A percentile compares a stretch with the other conserved stretches of the same genome.
Evolutionary conservation across 2,888 invertebrate genomes (phyloP).

Genomic region (Corbicula japonica): DNA sequence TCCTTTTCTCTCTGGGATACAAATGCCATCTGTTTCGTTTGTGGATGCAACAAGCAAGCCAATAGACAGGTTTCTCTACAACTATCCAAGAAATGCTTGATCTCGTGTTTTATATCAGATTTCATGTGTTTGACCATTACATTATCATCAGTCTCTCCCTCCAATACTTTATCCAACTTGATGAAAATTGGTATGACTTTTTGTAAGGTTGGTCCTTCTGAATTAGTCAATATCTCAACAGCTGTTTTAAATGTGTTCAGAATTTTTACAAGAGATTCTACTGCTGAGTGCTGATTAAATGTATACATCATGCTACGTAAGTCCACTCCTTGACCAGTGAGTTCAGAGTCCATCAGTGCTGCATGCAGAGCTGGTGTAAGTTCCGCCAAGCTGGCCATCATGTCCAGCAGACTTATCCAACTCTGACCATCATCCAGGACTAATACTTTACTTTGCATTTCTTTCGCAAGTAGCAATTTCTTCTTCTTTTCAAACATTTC

Average conservation of each 20-base stretch:
- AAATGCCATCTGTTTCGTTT: conserved; percentile 65
- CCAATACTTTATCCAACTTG: conserved; percentile 57
- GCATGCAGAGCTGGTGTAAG: conserved; percentile 57
- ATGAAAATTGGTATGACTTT: conserved; percentile 63
- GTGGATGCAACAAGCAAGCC: conserved; percentile 60
- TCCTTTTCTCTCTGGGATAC: conserved; percentile 53
- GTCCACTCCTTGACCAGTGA: conserved; percentile 52
- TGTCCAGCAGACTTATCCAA: conserved; percentile 53
- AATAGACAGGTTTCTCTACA: conserved; percentile 48
- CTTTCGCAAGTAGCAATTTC: conserved; percentile 29
- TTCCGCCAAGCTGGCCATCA: conserved; percentile 44
- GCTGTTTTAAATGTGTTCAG: conserved; percentile 58
- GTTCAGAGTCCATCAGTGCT: conserved; percentile 55
- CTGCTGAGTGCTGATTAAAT: conserved; percentile 45
- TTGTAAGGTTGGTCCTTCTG: conserved; percentile 54
- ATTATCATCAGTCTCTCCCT: conserved; percentile 44
- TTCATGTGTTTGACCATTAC: conserved; percentile 40
- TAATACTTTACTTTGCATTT: conserved; percentile 31
- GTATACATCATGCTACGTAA: conserved; percentile 45
- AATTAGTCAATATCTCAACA: conserved; percentile 51
- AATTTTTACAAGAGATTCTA: conserved; percentile 56
- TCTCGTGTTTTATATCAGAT: conserved; percentile 33
- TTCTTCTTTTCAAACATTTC: conserved; percentile 51
- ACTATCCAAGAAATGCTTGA: conserved; percentile 34
- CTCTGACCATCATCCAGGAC: conserved; percentile 18